Evolutionary conservation across 2,888 invertebrate genomes (phyloP), one percentile per base, ranked within the genome.

Genomic region (Melipona bicolor): DNA sequence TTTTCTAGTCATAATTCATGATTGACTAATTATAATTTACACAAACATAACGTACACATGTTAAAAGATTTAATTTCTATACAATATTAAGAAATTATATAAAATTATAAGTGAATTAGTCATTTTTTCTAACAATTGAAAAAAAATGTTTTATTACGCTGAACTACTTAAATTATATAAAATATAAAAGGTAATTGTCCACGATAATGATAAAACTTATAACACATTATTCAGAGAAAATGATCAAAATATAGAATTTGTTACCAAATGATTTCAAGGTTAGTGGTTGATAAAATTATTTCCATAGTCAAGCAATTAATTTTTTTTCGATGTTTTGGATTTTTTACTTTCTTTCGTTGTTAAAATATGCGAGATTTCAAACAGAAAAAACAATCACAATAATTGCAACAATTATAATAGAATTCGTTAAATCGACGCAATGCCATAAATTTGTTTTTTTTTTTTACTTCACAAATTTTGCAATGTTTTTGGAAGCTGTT

Each of bases 401-500:
- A 70, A 83, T 83, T 84, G 54, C 43, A 67, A 64, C 73, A 68
- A 67, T 82, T 77, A 77, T 68, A 78, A 67, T 83, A 78, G 52
- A 81, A 74, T 78, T 70, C 68, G 49, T 78, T 70, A 77, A 78
- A 82, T 83, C 82, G 82, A 83, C 82, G 83, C 82, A 83, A 83
- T 82, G 83, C 83, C 78, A 71, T 69, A 69, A 68, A 43, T 21
- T 65, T 36, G 73, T 9, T 73, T 61, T 73, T 76, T 72, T 72
- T 54, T 73, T 76, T 72, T 65, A 73, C 32, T 64, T 64, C 32
- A 11, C n/a, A 71, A 64, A 71, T 62, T 19, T 71, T 27, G 2
- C 27, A 72, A 50, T 71, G 27, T 59, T 77, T 76, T 70, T 69
- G 73, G 69, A 78, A 82, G 70, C 70, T 74, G 49, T 73, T 69